Evolutionary conservation across 2,888 invertebrate species (phyloP), one percentile per base, ranked within the genome.

Genomic region (Rotaria macrura): DNA sequence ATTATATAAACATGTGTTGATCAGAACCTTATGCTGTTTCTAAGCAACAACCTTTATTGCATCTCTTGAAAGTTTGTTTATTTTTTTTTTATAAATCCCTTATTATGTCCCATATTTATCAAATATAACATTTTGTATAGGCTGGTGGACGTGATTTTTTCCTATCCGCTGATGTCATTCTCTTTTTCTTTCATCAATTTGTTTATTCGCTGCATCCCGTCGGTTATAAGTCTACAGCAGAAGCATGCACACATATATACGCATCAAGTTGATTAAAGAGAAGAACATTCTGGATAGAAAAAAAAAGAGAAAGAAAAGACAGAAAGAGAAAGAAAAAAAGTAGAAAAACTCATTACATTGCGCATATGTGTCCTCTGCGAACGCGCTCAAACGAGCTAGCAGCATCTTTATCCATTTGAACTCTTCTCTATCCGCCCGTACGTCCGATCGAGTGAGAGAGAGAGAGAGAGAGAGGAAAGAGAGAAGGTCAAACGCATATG

Each of bases 201-300:
- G 20, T 65, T 65, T 34, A 4, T 17, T 65, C 65, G 65, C 65
- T 65, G 17, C 65, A 34, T 29, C 65, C n/a, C 65, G 65, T 34
- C 65, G 65, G 34, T 65, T 65, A 65, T 34, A 65, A 34, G 12
- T 65, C 65, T 65, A 65, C 4, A 34, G 17, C 2, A 34, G 17
- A 29, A 29, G 29, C 65, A 20, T 34, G 38, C 65, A 65, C 34
- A 29, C 65, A 14, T 34, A 65, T 34, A 65, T 20, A 29, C 65
- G 20, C 65, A 65, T 34, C 65, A 17, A 34, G 34, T 34, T 65
- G 65, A 65, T 34, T 34, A 65, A 2, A 65, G 65, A 65, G 65
- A 34, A 65, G 65, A 65, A 65, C 65, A 65, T 65, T 65, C 65
- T 65, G 65, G 65, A 65, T 17, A 65, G 65, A 65, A 65, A 65